Evolutionary conservation across 2,113 vertebrate genomes (phyloP), one percentile per base, ranked within the genome.

Genomic region (Engystomops pustulosus): DNA sequence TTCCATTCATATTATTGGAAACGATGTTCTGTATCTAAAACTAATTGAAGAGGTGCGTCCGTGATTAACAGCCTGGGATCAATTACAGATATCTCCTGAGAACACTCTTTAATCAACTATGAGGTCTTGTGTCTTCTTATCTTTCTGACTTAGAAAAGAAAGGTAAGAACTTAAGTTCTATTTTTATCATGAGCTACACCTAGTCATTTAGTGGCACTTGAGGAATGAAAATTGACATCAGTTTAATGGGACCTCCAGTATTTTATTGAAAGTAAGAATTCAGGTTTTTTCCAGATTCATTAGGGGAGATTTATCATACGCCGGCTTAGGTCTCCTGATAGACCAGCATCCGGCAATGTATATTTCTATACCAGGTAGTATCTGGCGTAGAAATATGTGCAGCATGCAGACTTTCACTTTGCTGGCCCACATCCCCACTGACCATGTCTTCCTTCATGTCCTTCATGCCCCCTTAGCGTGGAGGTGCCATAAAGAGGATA

Each of bases 211-310:
- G 62, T 67, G 30, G 27, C 62, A 67, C 14, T 15, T 34, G 4
- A 67, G 23, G 47, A 17, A 1, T 67, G 62, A 67, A 67, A 67
- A 15, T 67, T 67, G 62, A 34, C 62, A 67, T 34, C 62, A 67
- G 4, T 67, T 3, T 41, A 23, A 34, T 14, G 17, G 62, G 4
- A 67, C 12, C 0, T 49, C 47, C 8, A 17, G 12, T 49, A 49
- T 49, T 17, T 49, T 49, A 41, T 5, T 41, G 38, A n/a, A n/a
- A n/a, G n/a, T n/a, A n/a, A n/a, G n/a, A n/a, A n/a, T n/a, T n/a
- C n/a, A n/a, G n/a, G n/a, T n/a, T n/a, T n/a, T n/a, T n/a, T n/a
- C n/a, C n/a, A n/a, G n/a, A n/a, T n/a, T n/a, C n/a, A n/a, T n/a
- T n/a, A n/a, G n/a, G n/a, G n/a, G n/a, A n/a, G n/a, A n/a, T n/a